phyloP scores from a whole-genome alignment of 2,888 invertebrate genomes.

The Eurytoma adleriae region DNA sequence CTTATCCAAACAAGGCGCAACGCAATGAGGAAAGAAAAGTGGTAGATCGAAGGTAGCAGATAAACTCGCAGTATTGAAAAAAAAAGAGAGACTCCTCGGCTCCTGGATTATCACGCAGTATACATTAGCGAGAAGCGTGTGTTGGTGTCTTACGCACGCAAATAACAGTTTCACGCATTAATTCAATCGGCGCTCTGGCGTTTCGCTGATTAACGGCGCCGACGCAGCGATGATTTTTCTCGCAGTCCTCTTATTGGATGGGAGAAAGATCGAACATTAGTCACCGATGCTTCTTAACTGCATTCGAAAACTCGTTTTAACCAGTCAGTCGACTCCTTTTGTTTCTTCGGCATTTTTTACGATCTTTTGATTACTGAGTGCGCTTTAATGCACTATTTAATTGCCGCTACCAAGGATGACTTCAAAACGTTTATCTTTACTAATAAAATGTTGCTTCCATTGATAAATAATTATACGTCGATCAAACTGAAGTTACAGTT shows the following conservation, averaged over 20 bases:
- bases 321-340: neutral
- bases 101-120: neutral
- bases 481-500: too few relatives aligned
- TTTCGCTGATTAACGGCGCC: conserved; percentile 15
- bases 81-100: neutral
- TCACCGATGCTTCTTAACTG: neutral
- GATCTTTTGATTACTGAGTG: too few relatives aligned
- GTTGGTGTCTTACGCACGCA: conserved; percentile 17
- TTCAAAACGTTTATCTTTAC: too few relatives aligned
- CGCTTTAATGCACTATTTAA: too few relatives aligned
- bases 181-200: conserved; percentile 17
- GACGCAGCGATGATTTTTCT: neutral
- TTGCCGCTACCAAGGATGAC: too few relatives aligned
- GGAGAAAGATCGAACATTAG: conserved; percentile 6
- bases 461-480: too few relatives aligned
- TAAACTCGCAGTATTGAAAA: neutral
- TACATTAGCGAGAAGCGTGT: neutral
- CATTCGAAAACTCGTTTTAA: conserved; percentile 4
- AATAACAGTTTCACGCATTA: conserved; percentile 9
- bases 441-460: too few relatives aligned
- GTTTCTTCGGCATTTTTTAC: neutral
- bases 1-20: too few relatives aligned
- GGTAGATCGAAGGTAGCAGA: neutral
- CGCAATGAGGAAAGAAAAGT: neutral
- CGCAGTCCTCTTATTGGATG: conserved; percentile 2